Conservation (phyloP, 2,113 vertebrate species). For the Chlorodrepanis virens region DNA sequence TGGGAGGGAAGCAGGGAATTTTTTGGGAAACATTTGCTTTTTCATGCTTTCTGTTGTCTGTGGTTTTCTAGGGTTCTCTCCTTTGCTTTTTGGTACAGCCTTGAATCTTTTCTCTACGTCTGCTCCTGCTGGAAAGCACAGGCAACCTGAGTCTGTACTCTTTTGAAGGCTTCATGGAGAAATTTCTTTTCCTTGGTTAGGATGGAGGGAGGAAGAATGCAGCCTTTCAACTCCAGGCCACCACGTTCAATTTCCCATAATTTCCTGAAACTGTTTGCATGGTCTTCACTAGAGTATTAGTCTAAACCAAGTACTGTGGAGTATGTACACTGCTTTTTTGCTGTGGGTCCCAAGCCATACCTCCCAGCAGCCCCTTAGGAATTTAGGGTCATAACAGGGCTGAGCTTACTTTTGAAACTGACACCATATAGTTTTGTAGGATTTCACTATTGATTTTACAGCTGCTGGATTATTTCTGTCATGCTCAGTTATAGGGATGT, state of each 20-base stretch:
- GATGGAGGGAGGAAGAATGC: not conserved
- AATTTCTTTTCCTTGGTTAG: not conserved
- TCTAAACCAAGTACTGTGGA: not conserved
- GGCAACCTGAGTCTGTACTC: not conserved
- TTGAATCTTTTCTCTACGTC: not conserved
- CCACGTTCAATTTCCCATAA: not conserved
- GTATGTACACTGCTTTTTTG: not conserved
- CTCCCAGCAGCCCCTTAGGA: not conserved
- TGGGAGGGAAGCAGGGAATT: not conserved
- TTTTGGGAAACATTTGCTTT: not conserved
- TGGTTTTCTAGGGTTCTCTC: not conserved
- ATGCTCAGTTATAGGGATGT: not conserved
- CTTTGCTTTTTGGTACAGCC: not conserved
- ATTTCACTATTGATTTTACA: not conserved
- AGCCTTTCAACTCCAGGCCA: not conserved
- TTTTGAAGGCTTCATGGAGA: not conserved
- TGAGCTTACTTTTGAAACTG: not conserved
- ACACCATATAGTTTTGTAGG: not conserved
- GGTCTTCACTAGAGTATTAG: not conserved
- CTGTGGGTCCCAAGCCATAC: not conserved
- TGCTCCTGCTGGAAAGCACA: not conserved
- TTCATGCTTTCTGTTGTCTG: not conserved
- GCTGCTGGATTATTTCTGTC: not conserved
- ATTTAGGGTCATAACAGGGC: not conserved
- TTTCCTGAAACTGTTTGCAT: not conserved